phyloP scores from a whole-genome alignment of 2,113 vertebrate species.

The Oreochromis tanganicae region DNA sequence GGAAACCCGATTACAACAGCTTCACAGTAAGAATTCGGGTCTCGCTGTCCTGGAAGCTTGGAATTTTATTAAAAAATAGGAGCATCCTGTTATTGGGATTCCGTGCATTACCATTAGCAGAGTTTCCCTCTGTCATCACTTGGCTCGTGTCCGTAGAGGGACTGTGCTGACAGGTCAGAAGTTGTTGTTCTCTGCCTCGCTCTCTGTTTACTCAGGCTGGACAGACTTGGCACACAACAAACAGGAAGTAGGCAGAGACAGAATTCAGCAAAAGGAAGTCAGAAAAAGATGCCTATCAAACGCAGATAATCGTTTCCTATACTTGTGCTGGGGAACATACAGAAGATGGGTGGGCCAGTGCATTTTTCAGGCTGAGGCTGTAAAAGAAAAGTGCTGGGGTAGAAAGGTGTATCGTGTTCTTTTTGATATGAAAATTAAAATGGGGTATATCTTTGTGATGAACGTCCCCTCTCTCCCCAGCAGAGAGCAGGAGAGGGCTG shows the following conservation, averaged over 20 bases:
- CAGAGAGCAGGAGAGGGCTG: constrained; percentile 68
- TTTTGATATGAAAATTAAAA: background rate
- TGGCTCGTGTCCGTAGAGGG: background rate
- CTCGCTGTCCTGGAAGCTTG: background rate
- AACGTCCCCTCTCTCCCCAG: constrained; percentile 30
- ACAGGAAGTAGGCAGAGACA: constrained; percentile 56
- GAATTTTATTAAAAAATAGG: background rate
- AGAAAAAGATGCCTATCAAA: constrained; percentile 54
- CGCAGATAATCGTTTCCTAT: constrained; percentile 33
- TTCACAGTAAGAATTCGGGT: background rate
- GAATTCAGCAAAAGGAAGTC: constrained; percentile 29
- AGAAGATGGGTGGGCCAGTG: background rate
- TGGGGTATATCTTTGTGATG: background rate
- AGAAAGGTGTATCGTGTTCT: background rate
- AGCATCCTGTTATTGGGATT: constrained; percentile 11
- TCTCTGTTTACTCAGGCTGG: constrained; percentile 40
- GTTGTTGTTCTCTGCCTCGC: constrained; percentile 7
- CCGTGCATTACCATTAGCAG: background rate
- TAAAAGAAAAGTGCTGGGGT: background rate
- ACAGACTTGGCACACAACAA: constrained; percentile 36
- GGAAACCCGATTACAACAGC: background rate
- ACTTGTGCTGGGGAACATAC: background rate
- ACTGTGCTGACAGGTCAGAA: constrained; percentile 3
- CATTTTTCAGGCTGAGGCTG: background rate
- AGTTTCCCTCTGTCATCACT: constrained; percentile 10